phyloP scores from a whole-genome alignment of 2,797 vertebrate genomes.

The Malurus splendens region DNA sequence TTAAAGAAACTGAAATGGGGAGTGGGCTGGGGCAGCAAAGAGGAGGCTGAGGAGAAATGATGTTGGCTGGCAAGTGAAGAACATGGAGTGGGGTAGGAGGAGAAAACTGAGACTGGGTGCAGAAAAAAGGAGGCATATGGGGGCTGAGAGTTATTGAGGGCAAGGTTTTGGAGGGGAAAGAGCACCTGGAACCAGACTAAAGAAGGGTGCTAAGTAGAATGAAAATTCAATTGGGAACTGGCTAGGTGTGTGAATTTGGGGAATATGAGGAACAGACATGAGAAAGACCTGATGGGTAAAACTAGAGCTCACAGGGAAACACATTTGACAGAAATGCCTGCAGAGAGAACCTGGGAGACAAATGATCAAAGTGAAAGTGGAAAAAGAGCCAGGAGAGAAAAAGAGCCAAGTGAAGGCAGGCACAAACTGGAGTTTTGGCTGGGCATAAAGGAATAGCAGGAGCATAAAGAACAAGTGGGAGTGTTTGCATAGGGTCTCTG shows the following conservation, averaged over 20 bases:
- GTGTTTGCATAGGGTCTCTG: neutral
- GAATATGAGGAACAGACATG: neutral
- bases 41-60: neutral
- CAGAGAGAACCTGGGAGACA: neutral
- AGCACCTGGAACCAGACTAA: neutral
- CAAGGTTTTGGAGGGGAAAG: neutral
- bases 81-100: neutral
- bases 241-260: neutral
- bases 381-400: neutral
- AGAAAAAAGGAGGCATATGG: neutral
- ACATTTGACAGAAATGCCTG: neutral
- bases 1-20: conserved; percentile 23
- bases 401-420: neutral
- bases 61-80: neutral
- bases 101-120: neutral
- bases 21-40: conserved; percentile 5
- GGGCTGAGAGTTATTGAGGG: neutral
- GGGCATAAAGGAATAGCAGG: neutral
- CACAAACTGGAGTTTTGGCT: neutral
- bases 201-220: neutral
- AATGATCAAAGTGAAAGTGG: neutral
- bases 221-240: neutral
- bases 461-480: neutral
- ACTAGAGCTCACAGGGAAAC: neutral
- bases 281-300: neutral